These are phyloP conservation scores for Harpegnathos saltator DNA, from an alignment of 1,140 invertebrate genomes.

Conservation along the genomic window DNA sequence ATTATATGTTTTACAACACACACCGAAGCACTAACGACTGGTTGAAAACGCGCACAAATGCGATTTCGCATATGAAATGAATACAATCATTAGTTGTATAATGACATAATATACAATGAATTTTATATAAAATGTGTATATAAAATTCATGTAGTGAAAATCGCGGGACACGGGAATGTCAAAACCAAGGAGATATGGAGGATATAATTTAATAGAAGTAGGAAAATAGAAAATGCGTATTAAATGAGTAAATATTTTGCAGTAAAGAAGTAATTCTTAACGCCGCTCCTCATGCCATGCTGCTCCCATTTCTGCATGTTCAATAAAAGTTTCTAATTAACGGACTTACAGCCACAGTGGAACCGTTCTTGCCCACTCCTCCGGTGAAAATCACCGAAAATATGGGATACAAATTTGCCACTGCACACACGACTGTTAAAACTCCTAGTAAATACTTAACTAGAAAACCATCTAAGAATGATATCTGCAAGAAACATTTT, in stretches of 20 bases:
- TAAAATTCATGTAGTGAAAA: slow-evolving; percentile 29
- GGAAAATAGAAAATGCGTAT: slow-evolving; percentile 66
- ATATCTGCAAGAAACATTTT: slow-evolving; percentile 85
- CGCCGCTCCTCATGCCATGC: slow-evolving; percentile 85
- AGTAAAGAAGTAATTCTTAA: slow-evolving; percentile 79
- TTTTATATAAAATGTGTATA: background rate
- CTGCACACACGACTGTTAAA: slow-evolving; percentile 89
- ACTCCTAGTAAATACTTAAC: slow-evolving; percentile 91
- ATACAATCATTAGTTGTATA: slow-evolving; percentile 12
- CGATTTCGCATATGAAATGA: slow-evolving; percentile 35
- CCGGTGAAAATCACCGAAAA: slow-evolving; percentile 94
- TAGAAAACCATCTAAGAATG: slow-evolving; percentile 88
- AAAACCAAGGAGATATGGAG: slow-evolving; percentile 27
- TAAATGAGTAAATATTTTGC: slow-evolving; percentile 76
- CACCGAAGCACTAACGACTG: slow-evolving; percentile 4
- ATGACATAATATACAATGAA: background rate
- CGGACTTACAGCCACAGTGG: slow-evolving; percentile 93
- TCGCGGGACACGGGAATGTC: slow-evolving; percentile 19
- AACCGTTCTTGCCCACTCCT: slow-evolving; percentile 98
- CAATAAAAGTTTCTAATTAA: slow-evolving; percentile 79
- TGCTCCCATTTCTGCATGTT: slow-evolving; percentile 79
- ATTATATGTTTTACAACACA: background rate
- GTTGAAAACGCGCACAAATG: slow-evolving; percentile 1
- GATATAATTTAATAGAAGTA: slow-evolving; percentile 56
- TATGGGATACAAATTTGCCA: slow-evolving; percentile 89